These are phyloP conservation scores for Pseudorhombus dupliciocellatus DNA, from an alignment of 2,113 vertebrate species.

Conservation along the genomic window DNA sequence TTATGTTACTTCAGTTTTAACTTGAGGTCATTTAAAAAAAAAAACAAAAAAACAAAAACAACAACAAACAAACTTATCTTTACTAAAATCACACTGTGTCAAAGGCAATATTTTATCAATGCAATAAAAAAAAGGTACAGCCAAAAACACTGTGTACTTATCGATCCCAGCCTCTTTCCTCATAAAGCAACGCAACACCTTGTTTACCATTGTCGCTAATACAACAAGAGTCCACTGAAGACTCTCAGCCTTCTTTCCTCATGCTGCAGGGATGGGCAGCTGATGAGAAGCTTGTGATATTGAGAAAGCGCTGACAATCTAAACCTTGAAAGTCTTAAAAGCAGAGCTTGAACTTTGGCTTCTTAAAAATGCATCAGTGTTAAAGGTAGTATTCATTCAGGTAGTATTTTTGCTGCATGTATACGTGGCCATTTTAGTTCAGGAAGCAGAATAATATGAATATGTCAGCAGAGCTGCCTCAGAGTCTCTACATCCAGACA, in stretches of 20 bases:
- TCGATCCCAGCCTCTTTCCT: conserved; percentile 33
- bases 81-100: conserved; percentile 55
- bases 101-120: conserved; percentile 42
- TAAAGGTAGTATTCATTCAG: background rate
- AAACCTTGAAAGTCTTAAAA: background rate
- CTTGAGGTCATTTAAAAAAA: no score
- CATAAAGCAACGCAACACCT: background rate
- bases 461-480: no score
- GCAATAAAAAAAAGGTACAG: conserved; percentile 48
- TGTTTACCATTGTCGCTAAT: conserved; percentile 7
- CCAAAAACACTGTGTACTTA: conserved; percentile 25
- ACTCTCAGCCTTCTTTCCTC: conserved; percentile 6
- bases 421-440: no score
- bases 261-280: background rate
- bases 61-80: no score
- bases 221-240: background rate
- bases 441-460: no score
- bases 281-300: background rate
- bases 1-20: no score
- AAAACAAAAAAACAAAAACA: no score
- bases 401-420: no score
- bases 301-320: background rate
- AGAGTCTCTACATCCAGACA: no score
- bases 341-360: background rate
- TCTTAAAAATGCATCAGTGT: background rate